Conservation (phyloP, 1,140 invertebrate genomes). For the Ooceraea biroi region DNA sequence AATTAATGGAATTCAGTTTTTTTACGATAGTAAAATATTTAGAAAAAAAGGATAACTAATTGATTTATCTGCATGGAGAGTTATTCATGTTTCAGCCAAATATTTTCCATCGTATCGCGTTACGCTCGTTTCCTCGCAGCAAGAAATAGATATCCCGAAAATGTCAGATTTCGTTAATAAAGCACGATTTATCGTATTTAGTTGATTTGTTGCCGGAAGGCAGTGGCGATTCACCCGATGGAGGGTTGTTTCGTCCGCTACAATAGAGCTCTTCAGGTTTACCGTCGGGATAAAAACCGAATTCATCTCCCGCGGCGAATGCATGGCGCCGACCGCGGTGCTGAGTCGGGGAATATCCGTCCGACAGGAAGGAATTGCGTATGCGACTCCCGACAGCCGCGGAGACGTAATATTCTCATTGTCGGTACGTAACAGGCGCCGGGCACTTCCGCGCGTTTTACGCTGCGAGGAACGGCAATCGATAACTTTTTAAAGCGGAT, state of each 20-base stretch:
- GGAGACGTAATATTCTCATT: slow-evolving; percentile 64
- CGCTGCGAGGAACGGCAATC: slow-evolving; percentile 50
- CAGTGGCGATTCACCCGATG: slow-evolving; percentile 43
- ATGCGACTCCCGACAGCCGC: slow-evolving; percentile 57
- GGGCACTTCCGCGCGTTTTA: slow-evolving; percentile 58
- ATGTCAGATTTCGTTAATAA: slow-evolving; percentile 60
- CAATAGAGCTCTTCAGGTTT: slow-evolving; percentile 55
- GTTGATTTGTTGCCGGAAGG: slow-evolving; percentile 57
- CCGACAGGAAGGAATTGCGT: slow-evolving; percentile 58
- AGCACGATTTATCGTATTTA: slow-evolving; percentile 60
- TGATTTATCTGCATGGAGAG: background rate
- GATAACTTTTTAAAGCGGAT: slow-evolving; percentile 63
- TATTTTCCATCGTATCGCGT: slow-evolving; percentile 1
- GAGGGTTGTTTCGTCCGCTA: slow-evolving; percentile 49
- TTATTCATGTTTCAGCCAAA: slow-evolving; percentile 7
- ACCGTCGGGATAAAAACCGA: slow-evolving; percentile 59
- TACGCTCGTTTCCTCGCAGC: slow-evolving; percentile 19
- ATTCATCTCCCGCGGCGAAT: slow-evolving; percentile 51
- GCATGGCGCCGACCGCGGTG: background rate
- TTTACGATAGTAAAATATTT: background rate
- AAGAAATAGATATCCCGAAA: slow-evolving; percentile 13
- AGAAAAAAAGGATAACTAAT: too few species aligned
- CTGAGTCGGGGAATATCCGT: slow-evolving; percentile 42
- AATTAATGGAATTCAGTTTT: too few species aligned
- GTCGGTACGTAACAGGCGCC: slow-evolving; percentile 61